Conservation (phyloP, 1,140 invertebrate species). For the Drosophila melanica region DNA sequence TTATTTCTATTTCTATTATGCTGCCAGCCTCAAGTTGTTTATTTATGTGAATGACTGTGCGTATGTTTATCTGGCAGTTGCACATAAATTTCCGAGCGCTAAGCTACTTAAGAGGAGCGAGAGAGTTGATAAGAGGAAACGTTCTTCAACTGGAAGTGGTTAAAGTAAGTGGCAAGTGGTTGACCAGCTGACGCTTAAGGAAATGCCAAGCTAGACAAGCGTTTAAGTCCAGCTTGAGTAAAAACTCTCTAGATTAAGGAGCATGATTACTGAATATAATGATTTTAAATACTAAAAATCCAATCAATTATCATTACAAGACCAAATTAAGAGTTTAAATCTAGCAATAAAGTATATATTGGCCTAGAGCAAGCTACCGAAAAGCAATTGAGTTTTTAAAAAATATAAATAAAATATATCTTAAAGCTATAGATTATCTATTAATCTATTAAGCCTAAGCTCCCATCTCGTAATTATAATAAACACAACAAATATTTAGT, state of each 20-base stretch:
- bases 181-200: slow-evolving; percentile 18
- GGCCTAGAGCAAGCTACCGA: too few species aligned
- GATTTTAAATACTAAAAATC: not conserved
- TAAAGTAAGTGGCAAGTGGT: slow-evolving; percentile 25
- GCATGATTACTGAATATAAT: not conserved
- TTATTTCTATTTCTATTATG: slow-evolving; percentile 69
- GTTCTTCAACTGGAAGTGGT: slow-evolving; percentile 44
- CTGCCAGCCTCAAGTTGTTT: slow-evolving; percentile 64
- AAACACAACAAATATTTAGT: too few species aligned
- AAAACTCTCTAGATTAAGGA: not conserved
- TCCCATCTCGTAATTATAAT: too few species aligned
- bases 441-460: too few species aligned
- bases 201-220: slow-evolving; percentile 17
- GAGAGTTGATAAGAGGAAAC: slow-evolving; percentile 28
- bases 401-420: too few species aligned
- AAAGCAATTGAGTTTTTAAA: not conserved
- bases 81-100: slow-evolving; percentile 69
- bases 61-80: slow-evolving; percentile 49
- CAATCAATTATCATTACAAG: not conserved
- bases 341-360: too few species aligned
- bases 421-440: too few species aligned
- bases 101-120: slow-evolving; percentile 48
- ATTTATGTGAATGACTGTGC: slow-evolving; percentile 72
- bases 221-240: not conserved
- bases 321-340: too few species aligned